Base-by-base conservation (phyloP, 2,888 invertebrate genomes). In the Branchellion lobata region DNA sequence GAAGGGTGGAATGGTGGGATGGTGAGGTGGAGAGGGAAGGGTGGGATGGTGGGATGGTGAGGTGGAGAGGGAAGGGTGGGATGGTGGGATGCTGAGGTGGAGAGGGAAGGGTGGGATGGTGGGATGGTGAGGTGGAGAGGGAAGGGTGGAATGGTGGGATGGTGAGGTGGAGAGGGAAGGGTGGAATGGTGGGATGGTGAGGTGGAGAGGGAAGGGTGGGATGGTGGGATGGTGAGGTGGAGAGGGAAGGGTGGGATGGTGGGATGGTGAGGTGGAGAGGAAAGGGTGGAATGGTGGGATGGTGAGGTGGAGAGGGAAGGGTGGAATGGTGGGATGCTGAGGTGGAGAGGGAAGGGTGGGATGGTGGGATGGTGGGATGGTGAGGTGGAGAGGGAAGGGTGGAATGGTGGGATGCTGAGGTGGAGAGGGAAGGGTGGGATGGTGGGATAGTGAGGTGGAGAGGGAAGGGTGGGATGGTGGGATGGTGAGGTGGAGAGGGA, bases 91-190 rank as follows among this genome's bases (percentile, higher is more conserved):
- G 80, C 85, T 86, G 21, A 82, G 87, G 79, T 85, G 87, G 36
- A 85, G 85, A 81, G 82, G 83, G 80, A 88, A 88, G 81, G 86
- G 86, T 82, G 85, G 86, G 79, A 83, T n/a, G 21, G 61, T 3
- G 5, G 24, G 5, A 57, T 3, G 21, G 61, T 3, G 86, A 86
- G 80, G 83, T 84, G 82, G 85, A 85, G 81, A 87, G 87, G 81
- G 87, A 86, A 79, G 87, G 88, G 80, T 85, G 85, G 21, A 82
- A 87, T 79, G 85, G 87, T 33, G 85, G 85, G 81, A 82, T 83
- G 80, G 88, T 88, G 81, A 87, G 86, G 82, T 85, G 86, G 79
- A 83, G 88, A 75, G 83, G 88, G 75, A 86, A 87, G 85, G n/a
- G n/a, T n/a, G n/a, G n/a, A n/a, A n/a, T n/a, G n/a, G n/a, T n/a